A percentile compares a stretch with the other conserved stretches of the same genome.
phyloP scores from a whole-genome alignment of 2,888 invertebrate species.

The Meteorus colon region DNA sequence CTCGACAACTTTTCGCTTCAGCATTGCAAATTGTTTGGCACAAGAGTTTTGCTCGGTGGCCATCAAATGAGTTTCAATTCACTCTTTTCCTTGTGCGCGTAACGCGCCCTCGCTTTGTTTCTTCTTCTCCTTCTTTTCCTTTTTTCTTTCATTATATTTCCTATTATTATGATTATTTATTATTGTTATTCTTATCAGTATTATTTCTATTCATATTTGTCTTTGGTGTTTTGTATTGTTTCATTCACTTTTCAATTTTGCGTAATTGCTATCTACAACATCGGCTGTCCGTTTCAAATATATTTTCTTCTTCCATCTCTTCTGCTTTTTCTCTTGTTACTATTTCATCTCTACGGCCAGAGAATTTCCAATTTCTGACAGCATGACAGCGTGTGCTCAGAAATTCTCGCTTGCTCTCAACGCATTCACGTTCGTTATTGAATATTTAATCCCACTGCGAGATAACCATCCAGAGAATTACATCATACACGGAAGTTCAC shows the following conservation, averaged over 20 bases:
- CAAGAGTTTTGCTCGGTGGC: conserved; percentile 58
- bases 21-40: conserved; percentile 70
- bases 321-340: conserved; percentile 36
- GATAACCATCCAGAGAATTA: conserved; percentile 23
- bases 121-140: conserved; percentile 1
- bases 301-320: conserved; percentile 30
- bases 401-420: conserved; percentile 15
- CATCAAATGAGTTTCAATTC: conserved; percentile 63
- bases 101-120: conserved; percentile 31
- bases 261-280: background rate
- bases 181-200: background rate
- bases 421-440: conserved; percentile 28
- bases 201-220: too few relatives aligned
- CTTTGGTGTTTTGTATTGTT: background rate
- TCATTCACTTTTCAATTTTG: conserved; percentile 5
- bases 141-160: background rate
- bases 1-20: conserved; percentile 68
- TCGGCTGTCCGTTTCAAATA: conserved; percentile 30
- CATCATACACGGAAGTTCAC: background rate
- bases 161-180: background rate
- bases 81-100: conserved; percentile 49
- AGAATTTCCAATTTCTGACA: conserved; percentile 25
- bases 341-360: conserved; percentile 37
- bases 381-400: conserved; percentile 23
- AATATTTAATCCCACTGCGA: conserved; percentile 33